Conservation (phyloP, 2,797 vertebrate species). For the Bovichtus diacanthus region DNA sequence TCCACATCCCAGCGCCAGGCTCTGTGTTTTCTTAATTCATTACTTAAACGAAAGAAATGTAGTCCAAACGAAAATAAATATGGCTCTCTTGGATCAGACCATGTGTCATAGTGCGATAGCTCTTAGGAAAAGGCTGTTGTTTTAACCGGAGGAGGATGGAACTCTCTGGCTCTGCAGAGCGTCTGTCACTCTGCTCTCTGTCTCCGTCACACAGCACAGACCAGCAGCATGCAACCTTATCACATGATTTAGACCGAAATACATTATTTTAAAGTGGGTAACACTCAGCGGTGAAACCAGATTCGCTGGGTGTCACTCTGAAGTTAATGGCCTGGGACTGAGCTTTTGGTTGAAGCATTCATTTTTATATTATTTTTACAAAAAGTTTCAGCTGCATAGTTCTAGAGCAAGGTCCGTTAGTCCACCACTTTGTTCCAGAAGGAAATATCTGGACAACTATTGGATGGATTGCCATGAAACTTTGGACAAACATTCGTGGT, state of each 20-base stretch:
- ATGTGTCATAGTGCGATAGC: conserved; percentile 81
- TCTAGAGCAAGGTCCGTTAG: neutral
- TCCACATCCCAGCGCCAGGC: conserved; percentile 79
- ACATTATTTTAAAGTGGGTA: conserved; percentile 66
- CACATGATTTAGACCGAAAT: conserved; percentile 64
- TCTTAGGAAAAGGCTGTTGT: conserved; percentile 78
- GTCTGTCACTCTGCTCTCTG: conserved; percentile 80
- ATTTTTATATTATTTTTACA: conserved; percentile 4
- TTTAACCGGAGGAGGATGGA: conserved; percentile 83
- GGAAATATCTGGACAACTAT: neutral
- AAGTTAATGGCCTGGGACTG: conserved; percentile 38
- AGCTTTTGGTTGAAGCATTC: conserved; percentile 6
- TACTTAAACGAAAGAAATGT: conserved; percentile 83
- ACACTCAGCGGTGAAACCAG: conserved; percentile 43
- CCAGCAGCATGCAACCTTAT: conserved; percentile 62
- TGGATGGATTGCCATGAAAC: neutral
- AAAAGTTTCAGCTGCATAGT: neutral
- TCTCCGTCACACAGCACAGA: conserved; percentile 73
- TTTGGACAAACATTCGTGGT: neutral
- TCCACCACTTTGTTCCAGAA: neutral
- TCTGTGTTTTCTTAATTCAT: conserved; percentile 87
- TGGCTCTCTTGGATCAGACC: conserved; percentile 71
- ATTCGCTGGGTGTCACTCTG: conserved; percentile 47
- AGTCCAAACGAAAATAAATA: conserved; percentile 86
- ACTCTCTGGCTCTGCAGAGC: conserved; percentile 79